Evolutionary conservation across 2,113 vertebrate species (phyloP).

Genomic region (Condylura cristata): DNA sequence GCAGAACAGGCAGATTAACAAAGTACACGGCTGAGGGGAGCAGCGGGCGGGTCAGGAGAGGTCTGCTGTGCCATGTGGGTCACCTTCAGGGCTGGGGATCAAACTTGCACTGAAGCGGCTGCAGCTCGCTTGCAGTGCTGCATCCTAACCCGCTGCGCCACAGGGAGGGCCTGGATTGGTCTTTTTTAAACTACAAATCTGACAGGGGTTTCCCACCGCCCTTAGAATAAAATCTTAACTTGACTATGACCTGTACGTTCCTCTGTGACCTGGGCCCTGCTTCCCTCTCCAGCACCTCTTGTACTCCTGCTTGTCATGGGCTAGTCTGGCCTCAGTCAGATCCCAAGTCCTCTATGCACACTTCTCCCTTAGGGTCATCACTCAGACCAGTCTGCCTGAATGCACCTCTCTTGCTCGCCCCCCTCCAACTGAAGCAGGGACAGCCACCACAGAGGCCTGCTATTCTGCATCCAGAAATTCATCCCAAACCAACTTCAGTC

Average conservation of each 20-base stretch:
- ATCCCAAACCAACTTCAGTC: neutral
- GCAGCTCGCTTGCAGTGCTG: too few species aligned
- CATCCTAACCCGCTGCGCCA: too few species aligned
- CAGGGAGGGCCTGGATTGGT: neutral
- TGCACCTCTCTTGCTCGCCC: neutral
- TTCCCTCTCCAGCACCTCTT: neutral
- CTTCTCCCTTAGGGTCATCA: neutral
- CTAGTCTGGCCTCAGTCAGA: neutral
- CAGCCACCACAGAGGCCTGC: neutral
- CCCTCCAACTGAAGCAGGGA: neutral
- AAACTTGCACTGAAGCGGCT: too few species aligned
- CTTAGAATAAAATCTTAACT: neutral
- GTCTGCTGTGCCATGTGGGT: too few species aligned
- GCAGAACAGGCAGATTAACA: too few species aligned
- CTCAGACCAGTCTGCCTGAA: neutral
- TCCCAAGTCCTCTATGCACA: neutral
- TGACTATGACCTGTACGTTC: neutral
- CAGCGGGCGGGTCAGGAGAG: too few species aligned
- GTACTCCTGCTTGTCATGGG: neutral
- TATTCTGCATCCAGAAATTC: neutral
- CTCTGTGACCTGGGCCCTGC: neutral
- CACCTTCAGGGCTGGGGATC: too few species aligned
- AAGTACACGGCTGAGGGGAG: too few species aligned
- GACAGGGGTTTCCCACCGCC: neutral
- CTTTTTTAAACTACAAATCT: conserved; percentile 10